These are phyloP conservation scores for Drosophila stalkeri DNA, from an alignment of 2,888 invertebrate species.

Conservation along the genomic window DNA sequence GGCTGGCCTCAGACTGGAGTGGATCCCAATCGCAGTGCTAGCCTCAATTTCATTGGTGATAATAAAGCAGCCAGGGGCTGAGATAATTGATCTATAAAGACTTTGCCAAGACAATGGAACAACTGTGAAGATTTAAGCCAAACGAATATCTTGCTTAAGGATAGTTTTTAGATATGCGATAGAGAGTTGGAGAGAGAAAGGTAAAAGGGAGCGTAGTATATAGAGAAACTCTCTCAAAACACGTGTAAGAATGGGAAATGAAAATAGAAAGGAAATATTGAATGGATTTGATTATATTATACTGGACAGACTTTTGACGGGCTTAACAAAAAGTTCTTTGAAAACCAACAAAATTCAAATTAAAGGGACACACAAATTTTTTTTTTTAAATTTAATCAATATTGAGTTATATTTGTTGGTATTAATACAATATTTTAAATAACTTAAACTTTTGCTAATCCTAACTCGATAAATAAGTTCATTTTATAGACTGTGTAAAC, in stretches of 20 bases:
- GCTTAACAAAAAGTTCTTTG: not conserved
- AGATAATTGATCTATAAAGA: not conserved
- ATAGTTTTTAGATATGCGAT: not conserved
- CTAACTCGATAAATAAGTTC: no score
- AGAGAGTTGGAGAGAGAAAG: not conserved
- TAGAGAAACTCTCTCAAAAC: not conserved
- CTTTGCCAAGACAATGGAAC: slow-evolving; percentile 1
- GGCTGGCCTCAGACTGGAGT: not conserved
- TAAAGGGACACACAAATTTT: no score
- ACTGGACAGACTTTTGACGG: no score
- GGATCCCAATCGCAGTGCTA: not conserved
- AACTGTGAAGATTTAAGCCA: not conserved
- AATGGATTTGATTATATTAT: not conserved
- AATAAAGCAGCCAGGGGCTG: slow-evolving; percentile 17
- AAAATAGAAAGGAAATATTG: not conserved
- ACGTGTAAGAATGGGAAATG: not conserved
- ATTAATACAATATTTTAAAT: no score
- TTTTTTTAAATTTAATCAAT: no score
- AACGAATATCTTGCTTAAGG: not conserved
- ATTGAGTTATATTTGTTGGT: no score
- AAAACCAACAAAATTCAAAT: no score
- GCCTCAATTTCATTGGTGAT: slow-evolving; percentile 14
- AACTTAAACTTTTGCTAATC: no score
- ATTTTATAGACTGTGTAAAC: no score
- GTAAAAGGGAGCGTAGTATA: not conserved